phyloP scores from a whole-genome alignment of 2,113 vertebrate genomes.

The Blennius ocellaris region DNA sequence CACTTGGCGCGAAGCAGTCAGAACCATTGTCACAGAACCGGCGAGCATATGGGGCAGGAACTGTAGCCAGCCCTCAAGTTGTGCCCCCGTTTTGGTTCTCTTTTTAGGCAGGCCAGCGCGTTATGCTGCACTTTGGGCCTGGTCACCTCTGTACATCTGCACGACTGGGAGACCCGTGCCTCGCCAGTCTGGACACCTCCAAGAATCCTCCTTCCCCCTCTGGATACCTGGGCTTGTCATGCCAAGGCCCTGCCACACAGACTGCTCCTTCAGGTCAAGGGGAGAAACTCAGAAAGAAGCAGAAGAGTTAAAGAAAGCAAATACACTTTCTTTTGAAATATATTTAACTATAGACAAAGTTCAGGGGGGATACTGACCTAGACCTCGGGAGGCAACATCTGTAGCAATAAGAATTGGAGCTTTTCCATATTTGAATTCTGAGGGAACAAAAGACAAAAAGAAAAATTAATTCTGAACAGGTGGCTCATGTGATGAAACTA shows the following conservation, averaged over 20 bases:
- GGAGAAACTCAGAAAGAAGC: slow-evolving; percentile 97
- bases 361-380: slow-evolving; percentile 92
- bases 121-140: slow-evolving; percentile 88
- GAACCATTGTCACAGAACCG: slow-evolving; percentile 90
- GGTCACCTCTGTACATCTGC: slow-evolving; percentile 95
- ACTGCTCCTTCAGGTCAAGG: slow-evolving; percentile 97
- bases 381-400: slow-evolving; percentile 97
- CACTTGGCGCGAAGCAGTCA: slow-evolving; percentile 89
- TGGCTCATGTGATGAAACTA: rapidly evolving
- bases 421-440: slow-evolving; percentile 98
- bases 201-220: slow-evolving; percentile 99
- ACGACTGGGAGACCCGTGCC: slow-evolving; percentile 96
- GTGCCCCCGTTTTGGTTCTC: slow-evolving; percentile 55
- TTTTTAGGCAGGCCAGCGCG: slow-evolving; percentile 96
- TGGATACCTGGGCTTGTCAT: slow-evolving; percentile 99
- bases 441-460: not conserved
- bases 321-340: slow-evolving; percentile 92
- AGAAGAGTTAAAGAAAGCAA: slow-evolving; percentile 99
- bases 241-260: slow-evolving; percentile 99
- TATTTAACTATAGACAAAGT: not conserved
- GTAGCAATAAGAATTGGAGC: slow-evolving; percentile 99
- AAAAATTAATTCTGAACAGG: not conserved
- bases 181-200: slow-evolving; percentile 96
- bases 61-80: slow-evolving; percentile 86
- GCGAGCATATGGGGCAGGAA: slow-evolving; percentile 77